These are phyloP conservation scores for Colaptes auratus DNA, from an alignment of 2,113 vertebrate genomes.

Conservation along the genomic window DNA sequence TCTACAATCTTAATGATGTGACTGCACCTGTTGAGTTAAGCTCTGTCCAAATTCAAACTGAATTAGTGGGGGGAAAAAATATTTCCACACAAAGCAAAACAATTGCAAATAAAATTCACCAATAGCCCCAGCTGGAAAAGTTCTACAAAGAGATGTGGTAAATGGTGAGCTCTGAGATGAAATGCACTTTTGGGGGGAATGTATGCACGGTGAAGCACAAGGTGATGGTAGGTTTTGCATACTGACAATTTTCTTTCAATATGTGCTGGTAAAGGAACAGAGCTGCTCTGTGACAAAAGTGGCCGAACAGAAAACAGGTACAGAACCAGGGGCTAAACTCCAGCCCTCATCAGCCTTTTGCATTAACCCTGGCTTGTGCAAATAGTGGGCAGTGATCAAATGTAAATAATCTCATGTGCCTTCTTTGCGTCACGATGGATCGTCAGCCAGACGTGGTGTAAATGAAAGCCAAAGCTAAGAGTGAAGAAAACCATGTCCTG, in stretches of 20 bases:
- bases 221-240: not conserved
- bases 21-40: not conserved
- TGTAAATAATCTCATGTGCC: conserved; percentile 32
- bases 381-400: conserved; percentile 46
- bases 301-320: not conserved
- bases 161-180: not conserved
- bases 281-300: not conserved
- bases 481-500: conserved; percentile 50
- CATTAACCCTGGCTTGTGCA: conserved; percentile 26
- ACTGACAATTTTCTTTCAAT: conserved; percentile 43
- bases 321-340: not conserved
- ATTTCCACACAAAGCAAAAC: not conserved
- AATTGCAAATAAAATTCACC: not conserved
- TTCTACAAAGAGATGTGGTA: not conserved
- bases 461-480: conserved; percentile 60
- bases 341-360: not conserved
- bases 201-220: not conserved
- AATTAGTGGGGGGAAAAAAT: not conserved
- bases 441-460: conserved; percentile 34
- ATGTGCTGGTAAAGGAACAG: conserved; percentile 21
- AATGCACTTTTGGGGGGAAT: not conserved
- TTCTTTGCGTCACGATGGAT: conserved; percentile 46
- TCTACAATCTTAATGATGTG: not conserved
- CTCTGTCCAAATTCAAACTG: not conserved
- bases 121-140: not conserved